Evolutionary conservation across 2,888 invertebrate genomes (phyloP).

Genomic region (Ochropacha duplaris): DNA sequence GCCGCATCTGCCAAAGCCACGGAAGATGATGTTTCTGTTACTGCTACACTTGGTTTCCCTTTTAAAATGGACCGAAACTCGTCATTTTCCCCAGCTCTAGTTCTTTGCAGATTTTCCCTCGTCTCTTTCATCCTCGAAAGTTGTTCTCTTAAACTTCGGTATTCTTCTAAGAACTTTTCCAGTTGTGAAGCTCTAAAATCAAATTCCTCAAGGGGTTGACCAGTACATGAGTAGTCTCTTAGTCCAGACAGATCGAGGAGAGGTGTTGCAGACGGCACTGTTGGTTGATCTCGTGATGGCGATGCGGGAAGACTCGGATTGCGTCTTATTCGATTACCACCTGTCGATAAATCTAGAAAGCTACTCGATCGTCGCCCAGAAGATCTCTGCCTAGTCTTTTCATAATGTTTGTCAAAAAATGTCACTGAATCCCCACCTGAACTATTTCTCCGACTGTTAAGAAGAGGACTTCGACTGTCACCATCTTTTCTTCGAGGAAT

Average conservation of each 20-base stretch:
- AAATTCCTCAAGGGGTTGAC: slow-evolving; percentile 82
- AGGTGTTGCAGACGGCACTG: slow-evolving; percentile 83
- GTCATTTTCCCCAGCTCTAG: slow-evolving; percentile 74
- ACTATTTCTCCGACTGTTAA: slow-evolving; percentile 88
- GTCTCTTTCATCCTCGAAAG: slow-evolving; percentile 91
- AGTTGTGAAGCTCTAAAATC: slow-evolving; percentile 91
- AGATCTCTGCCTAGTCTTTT: slow-evolving; percentile 56
- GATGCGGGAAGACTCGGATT: slow-evolving; percentile 86
- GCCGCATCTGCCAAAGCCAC: slow-evolving; percentile 69
- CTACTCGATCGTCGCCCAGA: slow-evolving; percentile 85
- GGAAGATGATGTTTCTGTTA: slow-evolving; percentile 75
- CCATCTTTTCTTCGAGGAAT: slow-evolving; percentile 84
- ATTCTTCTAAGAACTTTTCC: slow-evolving; percentile 91
- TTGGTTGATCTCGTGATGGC: slow-evolving; percentile 79
- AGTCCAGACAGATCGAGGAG: slow-evolving; percentile 84
- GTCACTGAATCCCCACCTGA: slow-evolving; percentile 86
- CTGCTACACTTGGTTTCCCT: slow-evolving; percentile 80
- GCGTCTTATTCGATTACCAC: slow-evolving; percentile 63
- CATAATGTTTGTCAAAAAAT: slow-evolving; percentile 63
- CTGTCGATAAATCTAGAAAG: slow-evolving; percentile 86
- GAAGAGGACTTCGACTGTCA: slow-evolving; percentile 89
- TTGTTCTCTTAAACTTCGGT: slow-evolving; percentile 89
- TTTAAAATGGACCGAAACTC: slow-evolving; percentile 81
- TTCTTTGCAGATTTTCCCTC: slow-evolving; percentile 85
- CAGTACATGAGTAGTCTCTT: slow-evolving; percentile 72